Evolutionary conservation across 2,113 vertebrate species (phyloP), one percentile per base, ranked within the genome.

Genomic region (Eurystomus gularis): DNA sequence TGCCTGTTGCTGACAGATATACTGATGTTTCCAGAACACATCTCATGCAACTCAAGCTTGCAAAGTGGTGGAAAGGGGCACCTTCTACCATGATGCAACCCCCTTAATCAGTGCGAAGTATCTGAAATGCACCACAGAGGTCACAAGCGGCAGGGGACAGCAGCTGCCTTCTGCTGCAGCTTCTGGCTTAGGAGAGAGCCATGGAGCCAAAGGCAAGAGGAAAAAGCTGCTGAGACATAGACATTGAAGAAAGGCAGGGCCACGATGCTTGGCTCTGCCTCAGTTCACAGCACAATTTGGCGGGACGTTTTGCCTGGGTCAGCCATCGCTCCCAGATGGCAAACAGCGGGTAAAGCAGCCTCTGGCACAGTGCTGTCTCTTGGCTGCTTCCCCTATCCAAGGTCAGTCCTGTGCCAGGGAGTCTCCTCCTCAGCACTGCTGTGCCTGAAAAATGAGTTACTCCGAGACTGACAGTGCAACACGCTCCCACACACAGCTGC

Each of bases 401-500:
- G 88, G 86, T 76, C 86, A 95, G 40, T 33, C 39, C 57, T 8
- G 40, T 75, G 88, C 64, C 40, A 75, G 55, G 83, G 60, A 91
- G 64, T 68, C 16, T 83, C 62, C 52, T 91, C 78, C 40, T 42
- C 28, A 1, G 52, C 0, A 0, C 28, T 70, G 49, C 82, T 52
- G 61, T 1, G 21, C 40, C 55, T 57, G 86, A 62, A 57, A 69
- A 89, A 87, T 33, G 7, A 96, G 61, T 86, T 58, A 11, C n/a
- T 79, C 61, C 0, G 5, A 35, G 73, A 3, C 33, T 29, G 69
- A 35, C 69, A 61, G 1, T n/a, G 79, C 72, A 70, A 11, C 17
- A 5, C 24, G 61, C 88, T 94, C 88, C 92, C 88, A 79, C 88
- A 80, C 87, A 52, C 88, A 94, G 94, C 95, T 89, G 92, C 82